phyloP scores from a whole-genome alignment of 2,113 vertebrate genomes.

The Cromileptes altivelis region DNA sequence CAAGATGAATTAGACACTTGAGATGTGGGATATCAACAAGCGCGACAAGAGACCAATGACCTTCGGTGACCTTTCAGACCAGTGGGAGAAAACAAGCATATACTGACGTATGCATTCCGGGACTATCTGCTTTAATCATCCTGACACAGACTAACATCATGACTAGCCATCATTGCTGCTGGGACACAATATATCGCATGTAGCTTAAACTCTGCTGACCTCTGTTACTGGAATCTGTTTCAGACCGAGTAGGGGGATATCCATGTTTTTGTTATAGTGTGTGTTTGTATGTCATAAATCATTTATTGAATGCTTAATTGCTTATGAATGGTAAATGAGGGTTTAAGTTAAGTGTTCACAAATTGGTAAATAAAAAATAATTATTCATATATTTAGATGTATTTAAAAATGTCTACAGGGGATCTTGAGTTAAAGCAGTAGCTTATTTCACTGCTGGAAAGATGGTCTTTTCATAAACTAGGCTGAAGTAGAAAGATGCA shows the following conservation, averaged over 20 bases:
- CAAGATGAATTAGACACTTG: constrained; percentile 46
- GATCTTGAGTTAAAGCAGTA: background rate
- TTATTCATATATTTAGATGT: background rate
- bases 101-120: background rate
- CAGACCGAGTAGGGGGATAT: background rate
- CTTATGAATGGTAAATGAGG: background rate
- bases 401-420: background rate
- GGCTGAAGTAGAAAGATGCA: too few species aligned
- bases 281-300: background rate
- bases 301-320: background rate
- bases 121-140: background rate
- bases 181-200: background rate
- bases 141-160: constrained; percentile 19
- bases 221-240: background rate
- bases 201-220: background rate
- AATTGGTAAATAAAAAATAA: background rate
- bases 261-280: background rate
- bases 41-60: constrained; percentile 8
- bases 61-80: constrained; percentile 13
- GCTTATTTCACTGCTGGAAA: too few species aligned
- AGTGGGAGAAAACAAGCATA: constrained; percentile 22
- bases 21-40: constrained; percentile 28
- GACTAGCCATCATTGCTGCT: constrained; percentile 6
- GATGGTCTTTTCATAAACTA: too few species aligned
- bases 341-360: background rate